Base-by-base conservation (phyloP, 2,797 vertebrate genomes). In the Taeniopygia guttata region DNA sequence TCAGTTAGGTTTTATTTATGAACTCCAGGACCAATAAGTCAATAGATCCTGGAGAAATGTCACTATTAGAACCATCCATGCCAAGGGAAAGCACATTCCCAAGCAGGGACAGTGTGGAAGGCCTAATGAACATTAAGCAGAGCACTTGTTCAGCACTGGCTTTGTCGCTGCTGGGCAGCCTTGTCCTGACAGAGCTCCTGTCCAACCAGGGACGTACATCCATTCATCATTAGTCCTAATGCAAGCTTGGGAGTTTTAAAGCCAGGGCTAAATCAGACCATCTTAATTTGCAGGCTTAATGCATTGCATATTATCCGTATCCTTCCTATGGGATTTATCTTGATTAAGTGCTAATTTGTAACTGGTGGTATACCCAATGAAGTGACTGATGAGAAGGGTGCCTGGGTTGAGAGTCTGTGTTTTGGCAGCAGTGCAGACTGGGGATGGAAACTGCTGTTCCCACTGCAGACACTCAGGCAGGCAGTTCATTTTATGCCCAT, bases 271-370 rank as follows among this genome's bases (percentile, higher is more conserved):
- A 95, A 92, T 95, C 93, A 94, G 89, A 94, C 96, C 90, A 90
- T 96, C 92, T 95, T 94, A 95, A 96, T 96, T 95, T 95, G 84
- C 86, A 95, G 90, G 87, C 93, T 94, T 95, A 96, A 95, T 93
- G 89, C 92, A 94, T 95, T 96, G 93, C 96, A 91, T 95, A 95
- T 97, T 96, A 95, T 93, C 96, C 90, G 59, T 96, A 94, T 88
- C 82, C 92, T 95, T 96, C 96, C 93, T 93, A 94, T 93, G 93
- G 94, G 94, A 96, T 97, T 96, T 96, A 96, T 97, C 96, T 96
- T 96, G 91, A 96, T 96, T 96, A 96, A 95, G 94, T 91, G 85
- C 79, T 96, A 96, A 96, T 96, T 96, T 97, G 95, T 94, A 92
- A 86, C 93, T 97, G 60, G 94, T 96, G 88, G 86, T 93, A 86